Percentiles rank a stretch among this genome's conserved stretches.
These are phyloP conservation scores for Amblyopsis hoosieri DNA, from an alignment of 2,797 vertebrate genomes.

Conservation along the genomic window DNA sequence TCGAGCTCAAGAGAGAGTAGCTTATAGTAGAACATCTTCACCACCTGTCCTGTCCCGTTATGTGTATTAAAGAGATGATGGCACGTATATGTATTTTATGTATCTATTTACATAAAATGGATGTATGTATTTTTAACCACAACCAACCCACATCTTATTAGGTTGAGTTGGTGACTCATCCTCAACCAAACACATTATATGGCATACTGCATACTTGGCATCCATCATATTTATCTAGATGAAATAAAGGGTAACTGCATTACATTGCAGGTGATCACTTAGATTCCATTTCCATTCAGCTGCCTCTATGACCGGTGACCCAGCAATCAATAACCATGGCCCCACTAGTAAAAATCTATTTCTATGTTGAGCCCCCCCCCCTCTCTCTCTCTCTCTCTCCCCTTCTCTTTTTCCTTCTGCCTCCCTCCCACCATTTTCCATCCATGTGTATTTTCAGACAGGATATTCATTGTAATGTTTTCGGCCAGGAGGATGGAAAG, in stretches of 20 bases:
- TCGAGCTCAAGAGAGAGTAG: no score
- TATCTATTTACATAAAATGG: slow-evolving; percentile 49
- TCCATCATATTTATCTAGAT: slow-evolving; percentile 75
- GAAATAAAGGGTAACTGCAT: slow-evolving; percentile 74
- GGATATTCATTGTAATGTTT: slow-evolving; percentile 32
- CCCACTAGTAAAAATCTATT: slow-evolving; percentile 59
- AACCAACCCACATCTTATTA: slow-evolving; percentile 65
- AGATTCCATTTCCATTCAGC: slow-evolving; percentile 72
- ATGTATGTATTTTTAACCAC: slow-evolving; percentile 41
- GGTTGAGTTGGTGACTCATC: slow-evolving; percentile 54
- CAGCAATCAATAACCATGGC: slow-evolving; percentile 69
- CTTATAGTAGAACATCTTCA: no score
- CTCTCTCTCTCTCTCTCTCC: slow-evolving; percentile 12
- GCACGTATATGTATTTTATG: slow-evolving; percentile 61
- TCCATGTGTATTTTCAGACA: slow-evolving; percentile 29
- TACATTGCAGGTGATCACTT: slow-evolving; percentile 74
- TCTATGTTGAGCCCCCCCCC: slow-evolving; percentile 26
- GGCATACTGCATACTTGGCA: slow-evolving; percentile 18
- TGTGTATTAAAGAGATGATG: not conserved
- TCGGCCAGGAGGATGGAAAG: slow-evolving; percentile 38
- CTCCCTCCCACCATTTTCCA: slow-evolving; percentile 19
- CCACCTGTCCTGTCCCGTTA: no score
- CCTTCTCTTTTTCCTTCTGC: slow-evolving; percentile 1
- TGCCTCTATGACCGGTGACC: slow-evolving; percentile 54
- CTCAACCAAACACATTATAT: slow-evolving; percentile 57